Conservation (phyloP, 2,797 vertebrate genomes). For the Hypotaenidia okinawae region DNA sequence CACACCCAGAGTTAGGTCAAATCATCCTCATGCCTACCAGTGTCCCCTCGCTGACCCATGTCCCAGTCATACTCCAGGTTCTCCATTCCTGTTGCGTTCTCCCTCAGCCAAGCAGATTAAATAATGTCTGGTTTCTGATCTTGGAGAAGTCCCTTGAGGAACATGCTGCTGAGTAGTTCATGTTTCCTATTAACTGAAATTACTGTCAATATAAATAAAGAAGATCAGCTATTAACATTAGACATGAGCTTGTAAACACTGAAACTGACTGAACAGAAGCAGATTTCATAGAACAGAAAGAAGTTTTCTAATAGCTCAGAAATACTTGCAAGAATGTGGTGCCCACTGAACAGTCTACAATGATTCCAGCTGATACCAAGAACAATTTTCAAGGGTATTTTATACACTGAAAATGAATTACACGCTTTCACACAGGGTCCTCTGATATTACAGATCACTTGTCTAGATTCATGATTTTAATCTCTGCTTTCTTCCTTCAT, state of each 20-base stretch:
- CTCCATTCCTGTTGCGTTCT: neutral
- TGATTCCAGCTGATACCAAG: neutral
- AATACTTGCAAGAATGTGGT: neutral
- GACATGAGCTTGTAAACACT: neutral
- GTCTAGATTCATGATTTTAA: neutral
- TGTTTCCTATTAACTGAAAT: conserved; percentile 55
- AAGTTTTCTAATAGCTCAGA: neutral
- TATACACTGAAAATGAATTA: neutral
- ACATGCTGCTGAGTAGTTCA: neutral
- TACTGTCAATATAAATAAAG: conserved; percentile 57
- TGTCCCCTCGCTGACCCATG: neutral
- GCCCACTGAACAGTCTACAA: neutral
- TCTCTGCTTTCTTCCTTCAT: neutral
- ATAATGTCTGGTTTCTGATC: conserved; percentile 3
- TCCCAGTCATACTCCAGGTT: neutral
- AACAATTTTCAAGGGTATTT: neutral
- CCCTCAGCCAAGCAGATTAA: neutral
- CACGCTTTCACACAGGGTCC: neutral
- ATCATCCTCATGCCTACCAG: neutral
- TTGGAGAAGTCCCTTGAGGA: conserved; percentile 24
- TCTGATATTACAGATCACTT: neutral
- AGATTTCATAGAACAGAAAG: neutral
- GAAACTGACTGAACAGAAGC: neutral
- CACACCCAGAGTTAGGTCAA: neutral
- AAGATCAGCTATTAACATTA: conserved; percentile 18